These are phyloP conservation scores for Tangara arthus DNA, from an alignment of 2,797 vertebrate species.

Conservation along the genomic window DNA sequence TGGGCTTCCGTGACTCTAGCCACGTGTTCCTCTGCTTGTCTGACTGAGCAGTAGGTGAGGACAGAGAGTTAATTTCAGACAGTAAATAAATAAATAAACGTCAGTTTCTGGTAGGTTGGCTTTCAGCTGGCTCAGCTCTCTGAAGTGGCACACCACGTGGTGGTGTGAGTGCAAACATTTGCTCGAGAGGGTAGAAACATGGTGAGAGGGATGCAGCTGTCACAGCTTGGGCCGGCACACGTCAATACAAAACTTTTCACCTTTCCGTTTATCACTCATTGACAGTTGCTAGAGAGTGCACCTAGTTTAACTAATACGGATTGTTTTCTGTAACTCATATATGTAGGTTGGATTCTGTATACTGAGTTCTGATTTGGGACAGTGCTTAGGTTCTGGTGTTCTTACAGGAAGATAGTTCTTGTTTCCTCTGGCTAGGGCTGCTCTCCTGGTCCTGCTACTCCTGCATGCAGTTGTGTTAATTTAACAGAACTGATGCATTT, in stretches of 20 bases:
- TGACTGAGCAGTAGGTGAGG: not conserved
- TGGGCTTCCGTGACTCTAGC: not conserved
- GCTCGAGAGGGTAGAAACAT: not conserved
- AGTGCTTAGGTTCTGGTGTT: not conserved
- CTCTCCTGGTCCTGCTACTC: not conserved
- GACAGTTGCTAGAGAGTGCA: not conserved
- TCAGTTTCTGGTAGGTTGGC: not conserved
- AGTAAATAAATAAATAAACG: not conserved
- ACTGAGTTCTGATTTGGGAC: not conserved
- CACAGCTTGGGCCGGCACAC: not conserved
- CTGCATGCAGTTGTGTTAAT: not conserved
- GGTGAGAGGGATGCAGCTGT: not conserved
- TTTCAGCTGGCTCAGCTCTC: not conserved
- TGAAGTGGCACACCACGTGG: not conserved
- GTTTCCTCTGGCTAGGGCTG: not conserved
- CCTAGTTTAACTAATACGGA: not conserved
- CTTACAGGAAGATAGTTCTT: not conserved
- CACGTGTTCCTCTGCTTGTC: rapidly evolving
- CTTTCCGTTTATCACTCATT: not conserved
- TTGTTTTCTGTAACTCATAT: not conserved
- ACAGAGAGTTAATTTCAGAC: not conserved
- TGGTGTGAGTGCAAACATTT: not conserved
- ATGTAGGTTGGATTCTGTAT: not conserved
- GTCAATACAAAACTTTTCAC: not conserved
- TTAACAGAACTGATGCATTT: not conserved